Base-by-base conservation (phyloP, 1,140 invertebrate genomes). In the Melanaphis sacchari region DNA sequence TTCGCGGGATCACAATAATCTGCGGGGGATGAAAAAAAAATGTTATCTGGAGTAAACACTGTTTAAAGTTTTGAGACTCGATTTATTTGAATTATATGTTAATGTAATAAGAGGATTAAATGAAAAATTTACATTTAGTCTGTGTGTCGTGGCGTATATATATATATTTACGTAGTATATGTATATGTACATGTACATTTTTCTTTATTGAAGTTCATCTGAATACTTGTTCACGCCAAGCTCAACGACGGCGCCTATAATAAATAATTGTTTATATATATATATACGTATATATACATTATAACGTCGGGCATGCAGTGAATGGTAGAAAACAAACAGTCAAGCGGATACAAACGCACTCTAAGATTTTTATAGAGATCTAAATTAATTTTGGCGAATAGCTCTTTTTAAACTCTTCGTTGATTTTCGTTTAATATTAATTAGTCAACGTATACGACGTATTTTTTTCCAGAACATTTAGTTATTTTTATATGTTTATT, bases 51-150 rank as follows among this genome's bases (percentile, higher is more conserved):
- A 24, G 26, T 90, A 90, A 59, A 90, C 88, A 40, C 38, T 59
- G 52, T 31, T 49, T 31, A 59, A 89, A 59, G 49, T 90, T 90
- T 90, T 11, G 24, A 40, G 52, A 59, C 88, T 59, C 36, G n/a
- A 90, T 90, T 59, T 90, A 90, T 90, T 90, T 43, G 88, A 90
- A 90, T 90, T 90, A 40, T 90, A 90, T 90, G 49, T 90, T 59
- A 90, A 90, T 90, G 52, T 41, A 24, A 90, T 90, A 40, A 90
- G 49, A 90, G 52, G 88, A 90, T 90, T 59, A 40, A 90, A 90
- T 90, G 36, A 40, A 59, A 54, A 59, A 90, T 36, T 59, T 90
- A 90, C 52, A 54, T 90, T 59, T 40, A 40, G 24, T 90, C 15
- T 11, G 46, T 9, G 52, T 54, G 59, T 76, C 31, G 31, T 76